phyloP scores from a whole-genome alignment of 2,113 vertebrate species.

The Riparia riparia region DNA sequence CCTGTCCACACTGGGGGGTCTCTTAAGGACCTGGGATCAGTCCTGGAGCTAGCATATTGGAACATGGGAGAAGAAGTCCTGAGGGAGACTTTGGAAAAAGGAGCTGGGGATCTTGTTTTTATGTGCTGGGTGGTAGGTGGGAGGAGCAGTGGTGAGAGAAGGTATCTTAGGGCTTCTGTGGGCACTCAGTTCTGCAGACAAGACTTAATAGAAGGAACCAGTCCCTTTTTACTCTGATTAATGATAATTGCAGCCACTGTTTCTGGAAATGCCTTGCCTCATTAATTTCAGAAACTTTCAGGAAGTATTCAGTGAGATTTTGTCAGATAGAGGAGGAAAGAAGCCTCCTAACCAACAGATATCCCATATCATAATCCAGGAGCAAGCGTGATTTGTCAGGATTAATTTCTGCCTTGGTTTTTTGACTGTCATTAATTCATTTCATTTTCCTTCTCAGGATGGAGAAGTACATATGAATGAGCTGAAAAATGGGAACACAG shows the following conservation, averaged over 20 bases:
- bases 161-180: not conserved
- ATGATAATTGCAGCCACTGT: not conserved
- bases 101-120: not conserved
- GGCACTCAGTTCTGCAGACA: not conserved
- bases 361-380: not conserved
- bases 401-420: not conserved
- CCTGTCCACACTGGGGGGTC: not conserved
- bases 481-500: slow-evolving; percentile 74
- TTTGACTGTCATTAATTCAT: not conserved
- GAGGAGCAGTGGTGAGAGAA: not conserved
- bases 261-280: not conserved
- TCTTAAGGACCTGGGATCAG: not conserved
- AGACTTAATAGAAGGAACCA: not conserved
- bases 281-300: not conserved
- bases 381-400: not conserved
- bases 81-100: not conserved
- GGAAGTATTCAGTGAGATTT: not conserved
- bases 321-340: not conserved
- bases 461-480: slow-evolving; percentile 89
- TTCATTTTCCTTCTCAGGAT: slow-evolving; percentile 80
- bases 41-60: not conserved
- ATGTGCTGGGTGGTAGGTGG: not conserved
- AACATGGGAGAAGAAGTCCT: not conserved
- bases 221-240: not conserved
- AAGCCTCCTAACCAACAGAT: not conserved